A percentile compares a stretch with the other conserved stretches of the same genome.
Evolutionary conservation across 2,888 invertebrate genomes (phyloP).

Genomic region (Drosophila maculinotata): DNA sequence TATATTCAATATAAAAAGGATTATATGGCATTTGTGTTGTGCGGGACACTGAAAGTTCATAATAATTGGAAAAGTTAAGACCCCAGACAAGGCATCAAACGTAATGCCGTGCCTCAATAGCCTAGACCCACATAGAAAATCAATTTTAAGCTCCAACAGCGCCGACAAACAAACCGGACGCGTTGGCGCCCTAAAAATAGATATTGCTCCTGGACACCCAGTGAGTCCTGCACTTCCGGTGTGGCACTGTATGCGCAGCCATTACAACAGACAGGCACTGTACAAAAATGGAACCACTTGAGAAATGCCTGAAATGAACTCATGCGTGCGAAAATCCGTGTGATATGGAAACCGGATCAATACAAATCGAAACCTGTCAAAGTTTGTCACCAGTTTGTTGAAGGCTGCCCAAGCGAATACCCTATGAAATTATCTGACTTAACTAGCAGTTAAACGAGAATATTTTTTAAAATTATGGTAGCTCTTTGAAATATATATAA

Average conservation of each 20-base stretch:
- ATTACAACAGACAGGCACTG: constrained; percentile 3
- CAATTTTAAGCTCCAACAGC: constrained; percentile 60
- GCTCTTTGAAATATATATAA: no score
- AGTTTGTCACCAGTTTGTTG: background rate
- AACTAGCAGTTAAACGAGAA: background rate
- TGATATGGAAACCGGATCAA: constrained; percentile 37
- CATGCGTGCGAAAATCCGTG: constrained; percentile 25
- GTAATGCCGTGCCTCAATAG: constrained; percentile 8
- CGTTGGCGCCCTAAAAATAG: constrained; percentile 40
- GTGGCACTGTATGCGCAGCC: constrained; percentile 14
- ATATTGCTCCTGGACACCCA: constrained; percentile 10
- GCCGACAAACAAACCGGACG: constrained; percentile 31
- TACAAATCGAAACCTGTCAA: constrained; percentile 20
- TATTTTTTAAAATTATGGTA: background rate
- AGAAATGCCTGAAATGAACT: constrained; percentile 33
- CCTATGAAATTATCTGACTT: constrained; percentile 1
- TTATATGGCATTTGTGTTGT: constrained; percentile 61
- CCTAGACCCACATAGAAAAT: constrained; percentile 49
- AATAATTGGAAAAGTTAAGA: constrained; percentile 78
- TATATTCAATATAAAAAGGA: constrained; percentile 80
- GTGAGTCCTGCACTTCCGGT: constrained; percentile 50
- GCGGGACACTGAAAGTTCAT: constrained; percentile 61
- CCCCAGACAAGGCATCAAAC: constrained; percentile 38
- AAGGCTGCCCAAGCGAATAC: background rate
- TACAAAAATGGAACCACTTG: constrained; percentile 24